Evolutionary conservation across 2,113 vertebrate genomes (phyloP), one percentile per base, ranked within the genome.

Genomic region (Myiozetetes cayanensis): DNA sequence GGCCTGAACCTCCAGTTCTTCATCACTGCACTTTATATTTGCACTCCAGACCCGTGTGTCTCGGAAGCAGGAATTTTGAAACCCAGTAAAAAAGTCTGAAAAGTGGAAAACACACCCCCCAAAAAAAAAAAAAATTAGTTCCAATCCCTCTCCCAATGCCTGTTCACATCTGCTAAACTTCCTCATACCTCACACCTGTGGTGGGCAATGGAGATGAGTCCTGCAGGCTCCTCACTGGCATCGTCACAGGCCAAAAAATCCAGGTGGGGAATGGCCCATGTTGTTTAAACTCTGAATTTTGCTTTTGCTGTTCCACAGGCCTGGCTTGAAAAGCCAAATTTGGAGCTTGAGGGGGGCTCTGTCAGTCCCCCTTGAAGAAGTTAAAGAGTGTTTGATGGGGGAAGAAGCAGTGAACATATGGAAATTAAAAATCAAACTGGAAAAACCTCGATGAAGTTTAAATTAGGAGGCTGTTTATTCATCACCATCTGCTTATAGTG

Each of bases 371-470:
- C 30, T 68, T 63, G 47, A 73, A 91, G 55, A 75, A 77, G 22
- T 49, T 81, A 83, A 90, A 53, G 12, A 7, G 2, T 82, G 28
- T 78, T 92, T 93, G 77, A 88, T 62, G 39, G 78, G 89, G 82
- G 49, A 66, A 87, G 82, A 46, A 86, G 63, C 56, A 85, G 53
- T 15, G 61, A 94, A 71, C 93, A 96, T 88, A 94, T 43, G 89
- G 93, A 96, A 93, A 96, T 90, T 95, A 94, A 96, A 94, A 95
- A 80, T 79, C 53, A 85, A 71, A 47, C 87, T 93, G 85, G 61
- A 94, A 96, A 94, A 96, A 92, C 31, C 2, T 89, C 96, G 95
- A 97, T 94, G 93, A 84, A 92, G 94, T 96, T 96, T 91, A 93
- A 96, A 95, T 92, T 68, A 80, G 94, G 76, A 93, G 53, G 31